These are phyloP conservation scores for Colius striatus DNA, from an alignment of 2,113 vertebrate genomes.

Conservation along the genomic window DNA sequence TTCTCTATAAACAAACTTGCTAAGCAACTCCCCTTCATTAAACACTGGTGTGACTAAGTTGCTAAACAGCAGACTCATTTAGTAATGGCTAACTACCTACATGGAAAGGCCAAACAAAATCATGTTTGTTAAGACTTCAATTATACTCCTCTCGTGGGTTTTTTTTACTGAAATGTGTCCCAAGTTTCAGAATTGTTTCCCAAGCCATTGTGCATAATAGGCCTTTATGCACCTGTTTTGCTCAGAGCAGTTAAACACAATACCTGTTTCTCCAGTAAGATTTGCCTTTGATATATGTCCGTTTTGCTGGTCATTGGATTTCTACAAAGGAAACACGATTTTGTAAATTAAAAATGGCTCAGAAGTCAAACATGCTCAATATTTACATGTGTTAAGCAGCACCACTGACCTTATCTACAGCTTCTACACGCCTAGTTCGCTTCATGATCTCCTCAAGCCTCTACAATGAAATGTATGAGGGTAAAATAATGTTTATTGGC, in stretches of 20 bases:
- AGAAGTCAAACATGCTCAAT: not conserved
- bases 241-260: not conserved
- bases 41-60: not conserved
- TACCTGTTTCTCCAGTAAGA: slow-evolving; percentile 80
- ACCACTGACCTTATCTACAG: slow-evolving; percentile 85
- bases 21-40: not conserved
- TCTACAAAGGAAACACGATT: slow-evolving; percentile 76
- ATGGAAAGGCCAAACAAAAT: not conserved
- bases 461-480: slow-evolving; percentile 71
- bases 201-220: not conserved
- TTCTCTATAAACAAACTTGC: not conserved
- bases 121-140: not conserved
- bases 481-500: not conserved
- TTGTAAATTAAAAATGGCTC: not conserved
- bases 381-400: not conserved
- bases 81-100: not conserved
- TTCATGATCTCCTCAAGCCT: slow-evolving; percentile 98
- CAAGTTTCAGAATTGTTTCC: not conserved
- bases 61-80: not conserved
- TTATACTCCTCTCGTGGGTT: not conserved
- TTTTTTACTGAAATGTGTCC: not conserved
- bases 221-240: not conserved
- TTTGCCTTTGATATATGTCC: slow-evolving; percentile 81
- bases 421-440: slow-evolving; percentile 90
- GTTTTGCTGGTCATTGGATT: slow-evolving; percentile 84